phyloP scores from a whole-genome alignment of 2,888 invertebrate species.

The Lomographa bimaculata region DNA sequence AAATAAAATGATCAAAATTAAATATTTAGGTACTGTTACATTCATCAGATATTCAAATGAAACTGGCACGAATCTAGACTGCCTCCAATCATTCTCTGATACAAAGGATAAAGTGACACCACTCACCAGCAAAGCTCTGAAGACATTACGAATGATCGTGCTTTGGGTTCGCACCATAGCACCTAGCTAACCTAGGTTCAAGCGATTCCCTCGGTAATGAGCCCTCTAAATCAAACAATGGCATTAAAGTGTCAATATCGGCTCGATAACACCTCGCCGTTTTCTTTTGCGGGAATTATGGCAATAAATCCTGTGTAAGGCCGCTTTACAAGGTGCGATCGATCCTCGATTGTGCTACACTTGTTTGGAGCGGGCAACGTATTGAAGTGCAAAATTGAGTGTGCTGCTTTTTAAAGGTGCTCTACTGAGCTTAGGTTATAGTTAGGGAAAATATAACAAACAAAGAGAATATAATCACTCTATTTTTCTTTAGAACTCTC shows the following conservation, averaged over 20 bases:
- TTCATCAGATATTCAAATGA: too few relatives aligned
- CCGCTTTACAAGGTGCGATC: slow-evolving; percentile 28
- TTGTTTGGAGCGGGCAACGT: slow-evolving; percentile 24
- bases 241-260: slow-evolving; percentile 82
- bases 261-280: slow-evolving; percentile 79
- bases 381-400: neutral
- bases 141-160: slow-evolving; percentile 58
- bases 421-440: slow-evolving; percentile 1
- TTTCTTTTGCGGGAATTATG: slow-evolving; percentile 79
- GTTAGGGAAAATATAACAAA: too few relatives aligned
- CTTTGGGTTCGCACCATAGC: slow-evolving; percentile 56
- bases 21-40: too few relatives aligned
- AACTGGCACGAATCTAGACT: too few relatives aligned
- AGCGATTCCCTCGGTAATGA: slow-evolving; percentile 76
- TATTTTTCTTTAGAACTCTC: too few relatives aligned
- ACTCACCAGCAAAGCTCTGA: too few relatives aligned
- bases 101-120: too few relatives aligned
- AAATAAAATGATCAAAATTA: too few relatives aligned
- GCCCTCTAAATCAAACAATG: slow-evolving; percentile 82
- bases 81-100: too few relatives aligned
- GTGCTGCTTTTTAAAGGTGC: neutral
- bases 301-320: slow-evolving; percentile 65
- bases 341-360: slow-evolving; percentile 20
- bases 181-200: slow-evolving; percentile 34
- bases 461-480: too few relatives aligned